Evolutionary conservation across 2,888 invertebrate species (phyloP).

Genomic region (Thereva nobilitata): DNA sequence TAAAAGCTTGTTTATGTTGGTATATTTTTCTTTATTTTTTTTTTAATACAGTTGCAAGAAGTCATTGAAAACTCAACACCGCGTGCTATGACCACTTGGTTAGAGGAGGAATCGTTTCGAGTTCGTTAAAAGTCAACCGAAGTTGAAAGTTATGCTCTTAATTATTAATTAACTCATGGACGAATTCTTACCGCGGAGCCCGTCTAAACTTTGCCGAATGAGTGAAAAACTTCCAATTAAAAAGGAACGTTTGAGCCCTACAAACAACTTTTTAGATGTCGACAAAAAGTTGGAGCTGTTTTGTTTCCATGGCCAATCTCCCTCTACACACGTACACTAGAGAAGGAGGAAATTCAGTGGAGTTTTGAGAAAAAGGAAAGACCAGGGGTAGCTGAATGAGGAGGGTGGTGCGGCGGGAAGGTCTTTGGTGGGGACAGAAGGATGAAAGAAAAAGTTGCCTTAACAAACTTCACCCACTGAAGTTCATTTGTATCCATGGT

Average conservation of each 20-base stretch:
- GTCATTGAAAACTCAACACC: too few relatives aligned
- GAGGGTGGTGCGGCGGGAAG: too few relatives aligned
- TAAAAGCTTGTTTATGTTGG: too few relatives aligned
- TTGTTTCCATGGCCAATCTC: constrained; percentile 18
- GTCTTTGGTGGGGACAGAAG: neutral
- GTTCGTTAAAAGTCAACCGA: constrained; percentile 5
- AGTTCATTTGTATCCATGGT: constrained; percentile 24
- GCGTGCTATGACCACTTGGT: too few relatives aligned
- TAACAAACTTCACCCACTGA: constrained; percentile 20
- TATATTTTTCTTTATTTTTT: too few relatives aligned
- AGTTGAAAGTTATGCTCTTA: constrained; percentile 18
- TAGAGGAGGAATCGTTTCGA: neutral
- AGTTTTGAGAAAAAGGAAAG: too few relatives aligned
- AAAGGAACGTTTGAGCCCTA: constrained; percentile 11
- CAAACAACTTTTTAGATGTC: constrained; percentile 23
- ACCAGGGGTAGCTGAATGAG: too few relatives aligned
- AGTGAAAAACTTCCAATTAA: constrained; percentile 26
- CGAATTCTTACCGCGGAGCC: constrained; percentile 17
- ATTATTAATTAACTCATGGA: constrained; percentile 13
- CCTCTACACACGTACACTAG: constrained; percentile 2
- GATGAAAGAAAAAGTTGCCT: constrained; percentile 15
- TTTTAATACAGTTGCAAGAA: too few relatives aligned
- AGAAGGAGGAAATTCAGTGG: neutral
- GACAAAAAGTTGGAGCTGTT: constrained; percentile 20
- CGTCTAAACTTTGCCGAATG: constrained; percentile 11